Evolutionary conservation across 2,113 vertebrate genomes (phyloP), one percentile per base, ranked within the genome.

Genomic region (Odontophorus gujanensis): DNA sequence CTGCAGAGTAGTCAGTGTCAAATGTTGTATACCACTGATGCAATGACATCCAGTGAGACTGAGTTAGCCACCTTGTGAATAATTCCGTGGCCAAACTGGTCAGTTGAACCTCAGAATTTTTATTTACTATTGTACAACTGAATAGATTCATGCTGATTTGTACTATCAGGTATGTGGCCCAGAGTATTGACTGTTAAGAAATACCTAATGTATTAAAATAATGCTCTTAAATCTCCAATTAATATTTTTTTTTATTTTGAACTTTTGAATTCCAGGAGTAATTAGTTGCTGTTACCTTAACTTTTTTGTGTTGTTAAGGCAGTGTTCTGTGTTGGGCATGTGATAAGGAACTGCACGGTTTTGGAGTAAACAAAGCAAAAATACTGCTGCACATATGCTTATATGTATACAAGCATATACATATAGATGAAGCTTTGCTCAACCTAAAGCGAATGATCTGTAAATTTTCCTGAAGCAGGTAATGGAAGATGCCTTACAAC

Each of bases 51-150:
- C 3, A 65, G 4, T 65, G 28, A 88, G 77, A 17, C 5, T 18
- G 48, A 61, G 15, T 40, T 78, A 9, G 9, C 9, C 30, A 89
- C 26, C 11, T 84, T 90, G 9, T 72, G 47, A 26, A 20, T 85
- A 42, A 53, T 28, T 16, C 51, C 26, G 28, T 28, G 51, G 75
- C 18, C 25, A 59, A 26, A 5, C 13, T 63, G 16, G 8, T 68
- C 38, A 21, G 22, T 9, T 50, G 34, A 89, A 59, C 8, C 9
- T 66, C 3, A 1, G 1, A 0, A 0, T n/a, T 74, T 89, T 74
- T 48, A 18, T 66, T 91, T 90, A n/a, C 12, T 50, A 2, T 38
- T 71, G 7, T 36, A 15, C 12, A 21, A 19, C 11, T 66, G 13
- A 32, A 34, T 32, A 11, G 3, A 57, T 13, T 58, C 42, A 26